These are phyloP conservation scores for Aleiodes testaceus DNA, from an alignment of 2,888 invertebrate species.

Conservation along the genomic window DNA sequence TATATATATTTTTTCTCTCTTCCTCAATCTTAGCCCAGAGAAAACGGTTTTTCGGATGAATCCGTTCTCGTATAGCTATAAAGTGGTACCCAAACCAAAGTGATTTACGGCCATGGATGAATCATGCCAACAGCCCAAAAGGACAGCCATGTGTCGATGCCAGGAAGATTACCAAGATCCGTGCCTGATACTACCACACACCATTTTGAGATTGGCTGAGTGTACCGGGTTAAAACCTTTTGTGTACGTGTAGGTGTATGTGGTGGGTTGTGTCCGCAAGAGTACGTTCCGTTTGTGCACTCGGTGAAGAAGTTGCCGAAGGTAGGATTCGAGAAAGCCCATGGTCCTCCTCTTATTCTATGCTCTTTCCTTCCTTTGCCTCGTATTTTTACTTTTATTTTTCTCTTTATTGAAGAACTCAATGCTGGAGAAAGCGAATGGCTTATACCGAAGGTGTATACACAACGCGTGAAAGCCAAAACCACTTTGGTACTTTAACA, in stretches of 20 bases:
- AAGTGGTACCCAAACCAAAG: constrained; percentile 48
- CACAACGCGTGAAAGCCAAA: constrained; percentile 32
- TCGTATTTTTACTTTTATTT: constrained; percentile 48
- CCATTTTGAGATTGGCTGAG: constrained; percentile 35
- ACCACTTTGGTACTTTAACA: constrained; percentile 1
- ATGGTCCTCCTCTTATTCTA: not conserved
- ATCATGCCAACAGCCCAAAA: constrained; percentile 61
- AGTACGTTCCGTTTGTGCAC: not conserved
- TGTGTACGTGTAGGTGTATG: constrained; percentile 56
- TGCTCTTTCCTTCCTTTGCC: not conserved
- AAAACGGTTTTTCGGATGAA: constrained; percentile 48
- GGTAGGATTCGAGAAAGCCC: constrained; percentile 53
- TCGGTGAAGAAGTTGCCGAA: constrained; percentile 43
- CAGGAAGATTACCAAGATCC: constrained; percentile 67
- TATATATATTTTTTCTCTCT: not conserved
- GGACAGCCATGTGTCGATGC: constrained; percentile 66
- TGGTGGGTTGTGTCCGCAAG: constrained; percentile 56
- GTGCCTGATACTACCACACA: constrained; percentile 60
- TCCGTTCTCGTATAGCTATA: constrained; percentile 47
- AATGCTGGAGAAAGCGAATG: constrained; percentile 10
- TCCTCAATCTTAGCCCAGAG: constrained; percentile 21
- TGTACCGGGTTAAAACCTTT: constrained; percentile 7
- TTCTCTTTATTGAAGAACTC: not conserved
- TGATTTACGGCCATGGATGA: constrained; percentile 61
- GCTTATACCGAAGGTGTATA: not conserved